These are phyloP conservation scores for Apantesis nais DNA, from an alignment of 2,888 invertebrate genomes.

Conservation along the genomic window DNA sequence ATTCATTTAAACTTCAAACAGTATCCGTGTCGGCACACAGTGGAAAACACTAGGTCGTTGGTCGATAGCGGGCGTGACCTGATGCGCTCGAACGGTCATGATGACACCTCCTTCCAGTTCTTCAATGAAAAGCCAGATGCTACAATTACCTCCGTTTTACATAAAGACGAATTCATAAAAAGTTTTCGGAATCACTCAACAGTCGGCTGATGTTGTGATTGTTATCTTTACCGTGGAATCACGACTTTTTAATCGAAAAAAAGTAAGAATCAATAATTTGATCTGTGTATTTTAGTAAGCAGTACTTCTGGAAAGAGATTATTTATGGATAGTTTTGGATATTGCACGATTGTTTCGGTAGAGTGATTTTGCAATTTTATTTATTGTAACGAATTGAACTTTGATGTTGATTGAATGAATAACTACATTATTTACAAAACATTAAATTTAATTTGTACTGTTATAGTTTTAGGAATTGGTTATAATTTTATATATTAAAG, in stretches of 20 bases:
- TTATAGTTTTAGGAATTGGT: too few relatives aligned
- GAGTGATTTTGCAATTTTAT: background rate
- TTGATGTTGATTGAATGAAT: constrained; percentile 5
- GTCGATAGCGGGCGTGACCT: constrained; percentile 73
- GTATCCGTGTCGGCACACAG: constrained; percentile 40
- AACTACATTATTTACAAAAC: background rate
- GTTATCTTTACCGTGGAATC: constrained; percentile 72
- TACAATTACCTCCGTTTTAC: constrained; percentile 53
- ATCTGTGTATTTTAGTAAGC: constrained; percentile 11
- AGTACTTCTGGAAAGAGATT: background rate
- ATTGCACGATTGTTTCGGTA: constrained; percentile 8
- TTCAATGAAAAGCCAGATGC: constrained; percentile 65
- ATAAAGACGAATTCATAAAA: constrained; percentile 50
- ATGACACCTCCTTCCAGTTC: constrained; percentile 55
- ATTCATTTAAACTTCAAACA: background rate
- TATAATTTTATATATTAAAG: too few relatives aligned
- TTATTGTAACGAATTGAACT: constrained; percentile 1
- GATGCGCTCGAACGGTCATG: constrained; percentile 65
- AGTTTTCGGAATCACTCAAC: constrained; percentile 41
- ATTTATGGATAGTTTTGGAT: constrained; percentile 8
- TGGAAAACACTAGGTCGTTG: constrained; percentile 57
- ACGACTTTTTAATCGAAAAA: constrained; percentile 55
- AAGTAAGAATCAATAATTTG: constrained; percentile 27
- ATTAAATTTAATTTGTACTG: too few relatives aligned
- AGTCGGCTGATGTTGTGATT: constrained; percentile 46